Evolutionary conservation across 2,888 invertebrate genomes (phyloP).

Genomic region (Cheilosia impressa): DNA sequence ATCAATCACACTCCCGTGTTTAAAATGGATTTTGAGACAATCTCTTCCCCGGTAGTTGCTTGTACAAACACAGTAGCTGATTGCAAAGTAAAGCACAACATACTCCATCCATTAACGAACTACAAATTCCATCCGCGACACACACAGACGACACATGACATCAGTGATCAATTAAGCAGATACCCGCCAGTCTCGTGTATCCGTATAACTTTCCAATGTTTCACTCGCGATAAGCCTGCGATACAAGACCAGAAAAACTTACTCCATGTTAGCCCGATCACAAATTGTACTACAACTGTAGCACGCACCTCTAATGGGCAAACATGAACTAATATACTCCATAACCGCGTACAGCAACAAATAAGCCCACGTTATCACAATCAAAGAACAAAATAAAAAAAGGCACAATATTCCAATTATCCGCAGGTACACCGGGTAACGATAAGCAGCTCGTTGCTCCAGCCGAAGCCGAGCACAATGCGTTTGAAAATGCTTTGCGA

Average conservation of each 20-base stretch:
- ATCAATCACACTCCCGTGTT: slow-evolving; percentile 58
- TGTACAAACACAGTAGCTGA: slow-evolving; percentile 69
- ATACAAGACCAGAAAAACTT: slow-evolving; percentile 38
- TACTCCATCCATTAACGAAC: slow-evolving; percentile 67
- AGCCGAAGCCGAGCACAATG: slow-evolving; percentile 32
- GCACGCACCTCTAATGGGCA: slow-evolving; percentile 63
- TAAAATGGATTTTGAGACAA: slow-evolving; percentile 60
- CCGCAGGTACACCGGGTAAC: slow-evolving; percentile 55
- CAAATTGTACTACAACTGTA: slow-evolving; percentile 57
- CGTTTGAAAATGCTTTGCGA: slow-evolving; percentile 60
- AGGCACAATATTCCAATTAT: slow-evolving; percentile 71
- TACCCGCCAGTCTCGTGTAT: slow-evolving; percentile 56
- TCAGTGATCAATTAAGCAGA: slow-evolving; percentile 72
- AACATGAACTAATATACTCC: slow-evolving; percentile 69
- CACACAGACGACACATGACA: slow-evolving; percentile 58
- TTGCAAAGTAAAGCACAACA: slow-evolving; percentile 55
- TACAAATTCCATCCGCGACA: slow-evolving; percentile 62
- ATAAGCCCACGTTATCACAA: slow-evolving; percentile 21
- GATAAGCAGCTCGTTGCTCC: slow-evolving; percentile 54
- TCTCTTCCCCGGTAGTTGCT: slow-evolving; percentile 37
- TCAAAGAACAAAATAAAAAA: slow-evolving; percentile 18
- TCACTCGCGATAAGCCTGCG: slow-evolving; percentile 61
- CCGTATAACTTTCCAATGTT: slow-evolving; percentile 69
- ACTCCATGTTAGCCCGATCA: slow-evolving; percentile 67
- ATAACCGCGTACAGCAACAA: slow-evolving; percentile 49